A percentile compares a stretch with the other conserved stretches of the same genome.
These are phyloP conservation scores for Sialia sialis DNA, from an alignment of 2,113 vertebrate genomes.

Conservation along the genomic window DNA sequence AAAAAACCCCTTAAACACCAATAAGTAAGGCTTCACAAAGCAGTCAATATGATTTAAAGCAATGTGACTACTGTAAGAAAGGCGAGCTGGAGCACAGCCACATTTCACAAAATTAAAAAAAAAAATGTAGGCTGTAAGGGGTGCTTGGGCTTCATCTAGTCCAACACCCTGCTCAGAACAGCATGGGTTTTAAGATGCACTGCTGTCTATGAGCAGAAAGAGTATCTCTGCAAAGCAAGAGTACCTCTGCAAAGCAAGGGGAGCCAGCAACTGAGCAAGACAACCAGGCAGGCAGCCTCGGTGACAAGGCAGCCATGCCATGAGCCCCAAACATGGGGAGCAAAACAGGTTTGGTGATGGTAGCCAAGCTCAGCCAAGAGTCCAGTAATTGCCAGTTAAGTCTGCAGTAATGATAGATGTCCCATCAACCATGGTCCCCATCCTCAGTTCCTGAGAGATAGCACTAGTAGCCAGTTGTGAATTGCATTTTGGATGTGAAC, in stretches of 20 bases:
- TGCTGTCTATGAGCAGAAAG: not conserved
- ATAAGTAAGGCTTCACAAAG: not conserved
- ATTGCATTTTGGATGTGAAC: not conserved
- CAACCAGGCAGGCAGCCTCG: not conserved
- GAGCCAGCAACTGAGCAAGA: not conserved
- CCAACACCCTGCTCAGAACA: not conserved
- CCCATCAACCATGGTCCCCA: not conserved
- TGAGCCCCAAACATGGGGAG: rapidly evolving
- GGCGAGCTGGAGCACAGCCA: not conserved
- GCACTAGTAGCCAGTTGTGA: not conserved
- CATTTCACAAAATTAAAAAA: not conserved
- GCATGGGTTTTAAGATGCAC: not conserved
- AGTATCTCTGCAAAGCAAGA: not conserved
- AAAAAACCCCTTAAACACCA: not conserved
- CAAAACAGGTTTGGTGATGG: not conserved
- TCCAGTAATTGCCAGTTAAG: not conserved
- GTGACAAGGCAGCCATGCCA: not conserved
- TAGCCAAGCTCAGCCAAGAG: not conserved
- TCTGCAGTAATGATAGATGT: not conserved
- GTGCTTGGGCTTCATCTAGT: not conserved
- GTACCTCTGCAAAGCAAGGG: not conserved
- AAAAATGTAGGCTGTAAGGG: not conserved
- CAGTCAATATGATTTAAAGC: not conserved
- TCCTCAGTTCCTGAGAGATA: not conserved
- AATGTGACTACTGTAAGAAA: not conserved